Base-by-base conservation (phyloP, 2,113 vertebrate genomes). In the Podocnemis expansa region DNA sequence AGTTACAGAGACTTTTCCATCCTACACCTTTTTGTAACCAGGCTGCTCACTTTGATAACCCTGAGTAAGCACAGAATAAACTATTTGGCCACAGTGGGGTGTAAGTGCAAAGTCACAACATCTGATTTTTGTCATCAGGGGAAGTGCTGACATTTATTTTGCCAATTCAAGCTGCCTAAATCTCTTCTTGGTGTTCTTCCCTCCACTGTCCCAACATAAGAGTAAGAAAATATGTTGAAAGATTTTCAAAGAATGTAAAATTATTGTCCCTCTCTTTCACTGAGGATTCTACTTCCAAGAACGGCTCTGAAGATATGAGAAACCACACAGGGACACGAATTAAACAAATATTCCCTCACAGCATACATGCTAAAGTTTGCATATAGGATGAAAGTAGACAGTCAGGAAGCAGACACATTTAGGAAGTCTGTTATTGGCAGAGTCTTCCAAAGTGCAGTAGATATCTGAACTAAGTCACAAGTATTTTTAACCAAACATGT, bases 391-490 rank as follows among this genome's bases (percentile, higher is more conserved):
- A 78, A 78, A 47, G 17, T 49, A 78, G 2, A 73, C 0, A 4
- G 38, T 19, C 5, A 2, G 27, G 16, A 87, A 81, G n/a, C 17
- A 85, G 52, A 81, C 43, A 76, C 43, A 70, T 52, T 45, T 0
- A 0, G 17, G 22, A 87, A 81, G 5, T 2, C 11, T 54, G 54
- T 8, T 85, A 47, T 4, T 55, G 78, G 41, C 52, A 94, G 41
- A 80, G 8, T 3, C 52, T 24, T 54, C 80, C 76, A 38, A 81
- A 81, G 51, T 13, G 51, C 79, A 81, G 19, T 6, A 41, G n/a
- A 14, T 19, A 47, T 45, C 90, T 13, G n/a, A 60, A 76, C 80
- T 76, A 78, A 85, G 45, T 4, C 0, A 0, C 3, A 5, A 81
- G 54, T 6, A 43, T 80, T 80, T 52, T 80, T 19, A 79, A 43